Evolutionary conservation across 2,797 vertebrate genomes (phyloP), one percentile per base, ranked within the genome.

Genomic region (Nannoperca obscura): DNA sequence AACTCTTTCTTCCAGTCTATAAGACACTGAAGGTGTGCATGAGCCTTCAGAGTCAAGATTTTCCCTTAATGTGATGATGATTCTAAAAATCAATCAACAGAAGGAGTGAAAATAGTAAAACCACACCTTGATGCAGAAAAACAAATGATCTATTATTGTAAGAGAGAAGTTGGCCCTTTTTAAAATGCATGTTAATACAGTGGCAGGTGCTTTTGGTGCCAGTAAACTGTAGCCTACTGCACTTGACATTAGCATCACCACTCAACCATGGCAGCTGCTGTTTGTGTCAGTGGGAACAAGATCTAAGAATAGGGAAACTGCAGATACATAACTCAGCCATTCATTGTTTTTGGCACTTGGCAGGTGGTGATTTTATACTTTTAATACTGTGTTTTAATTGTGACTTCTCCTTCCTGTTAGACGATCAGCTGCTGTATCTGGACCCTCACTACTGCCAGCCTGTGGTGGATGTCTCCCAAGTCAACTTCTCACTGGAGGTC

Each of bases 381-480:
- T 22, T 7, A 27, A 52, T 22, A 2, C 19, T 72, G 32, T 12
- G 46, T 55, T 83, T 66, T 81, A 47, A 75, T 74, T 71, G 8
- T 79, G n/a, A 44, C 54, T 75, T 57, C 32, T 62, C 15, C 5
- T 82, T 78, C 34, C 65, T 61, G 50, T n/a, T 88, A 98, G 97
- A 98, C 42, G 97, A 98, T 73, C 96, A 96, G 87, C 93, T 98
- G 74, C 94, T 98, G 30, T 99, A 97, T 92, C 93, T 99, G 91
- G 97, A 99, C 83, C 97, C 97, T 58, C 97, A 99, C 93, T 97
- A 97, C 94, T 97, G 96, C 92, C 97, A 98, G 92, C 91, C 95
- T 4, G 93, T 94, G 36, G 96, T 98, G 64, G 96, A 98, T 11
- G 92, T 96, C 81, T 93, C 95, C 44, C 95, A 95, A 83, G 86